Evolutionary conservation across 2,888 invertebrate species (phyloP).

Genomic region (Troides helena): DNA sequence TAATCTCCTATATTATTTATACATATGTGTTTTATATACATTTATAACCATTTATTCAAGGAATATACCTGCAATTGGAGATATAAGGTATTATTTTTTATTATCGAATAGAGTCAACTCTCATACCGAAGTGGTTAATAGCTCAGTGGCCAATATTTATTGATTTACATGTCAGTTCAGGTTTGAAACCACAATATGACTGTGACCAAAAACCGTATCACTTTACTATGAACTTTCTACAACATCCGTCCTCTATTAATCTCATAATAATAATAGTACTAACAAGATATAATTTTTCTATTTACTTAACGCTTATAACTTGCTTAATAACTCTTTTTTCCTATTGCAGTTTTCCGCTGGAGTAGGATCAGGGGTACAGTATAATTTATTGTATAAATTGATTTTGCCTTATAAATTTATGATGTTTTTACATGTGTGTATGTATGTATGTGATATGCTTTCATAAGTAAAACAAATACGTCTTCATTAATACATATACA

Average conservation of each 20-base stretch:
- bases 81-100: no score
- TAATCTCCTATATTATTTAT: no score
- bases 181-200: no score
- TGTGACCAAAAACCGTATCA: no score
- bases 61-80: no score
- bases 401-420: constrained; percentile 20
- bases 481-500: no score
- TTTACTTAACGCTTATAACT: background rate
- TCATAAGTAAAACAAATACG: background rate
- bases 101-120: no score
- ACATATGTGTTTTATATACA: no score
- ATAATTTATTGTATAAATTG: constrained; percentile 56
- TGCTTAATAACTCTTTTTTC: constrained; percentile 33
- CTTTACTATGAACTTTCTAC: background rate
- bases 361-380: constrained; percentile 64
- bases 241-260: background rate
- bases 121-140: no score
- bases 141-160: no score
- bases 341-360: constrained; percentile 61
- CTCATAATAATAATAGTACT: background rate
- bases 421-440: background rate
- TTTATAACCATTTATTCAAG: no score
- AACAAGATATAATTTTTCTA: background rate
- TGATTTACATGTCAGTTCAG: no score
- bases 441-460: background rate